Conservation (phyloP, 2,888 invertebrate species). For the Morpho achilles region DNA sequence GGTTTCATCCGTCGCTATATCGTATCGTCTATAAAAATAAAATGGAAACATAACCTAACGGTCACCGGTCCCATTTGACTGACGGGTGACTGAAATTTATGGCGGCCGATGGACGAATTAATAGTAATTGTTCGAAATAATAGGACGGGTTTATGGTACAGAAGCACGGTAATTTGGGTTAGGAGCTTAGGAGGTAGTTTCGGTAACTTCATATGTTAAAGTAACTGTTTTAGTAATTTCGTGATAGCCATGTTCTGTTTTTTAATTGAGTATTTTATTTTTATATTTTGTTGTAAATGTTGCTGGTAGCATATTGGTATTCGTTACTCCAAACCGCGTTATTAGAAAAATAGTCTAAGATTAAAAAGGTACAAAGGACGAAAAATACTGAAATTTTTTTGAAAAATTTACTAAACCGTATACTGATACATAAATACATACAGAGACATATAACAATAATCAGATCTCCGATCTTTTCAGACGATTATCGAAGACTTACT, state of each 20-base stretch:
- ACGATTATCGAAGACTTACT: too few species aligned
- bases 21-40: constrained; percentile 12
- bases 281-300: neutral
- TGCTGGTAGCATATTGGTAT: neutral
- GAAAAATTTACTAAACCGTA: too few species aligned
- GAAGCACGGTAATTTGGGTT: constrained; percentile 19
- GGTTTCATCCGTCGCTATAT: too few species aligned
- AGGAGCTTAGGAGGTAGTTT: constrained; percentile 7
- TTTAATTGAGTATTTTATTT: neutral
- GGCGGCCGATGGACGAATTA: constrained; percentile 38
- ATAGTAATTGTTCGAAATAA: constrained; percentile 34
- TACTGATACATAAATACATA: too few species aligned
- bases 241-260: neutral
- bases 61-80: constrained; percentile 50
- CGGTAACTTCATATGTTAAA: neutral
- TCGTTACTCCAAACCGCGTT: too few species aligned
- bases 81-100: constrained; percentile 66
- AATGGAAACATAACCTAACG: constrained; percentile 49
- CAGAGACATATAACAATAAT: too few species aligned
- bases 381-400: too few species aligned
- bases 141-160: constrained; percentile 27
- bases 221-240: neutral
- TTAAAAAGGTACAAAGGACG: too few species aligned
- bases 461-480: too few species aligned
- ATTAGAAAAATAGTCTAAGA: too few species aligned